These are phyloP conservation scores for Anthophora plumipes DNA, from an alignment of 2,888 invertebrate genomes.

Conservation along the genomic window DNA sequence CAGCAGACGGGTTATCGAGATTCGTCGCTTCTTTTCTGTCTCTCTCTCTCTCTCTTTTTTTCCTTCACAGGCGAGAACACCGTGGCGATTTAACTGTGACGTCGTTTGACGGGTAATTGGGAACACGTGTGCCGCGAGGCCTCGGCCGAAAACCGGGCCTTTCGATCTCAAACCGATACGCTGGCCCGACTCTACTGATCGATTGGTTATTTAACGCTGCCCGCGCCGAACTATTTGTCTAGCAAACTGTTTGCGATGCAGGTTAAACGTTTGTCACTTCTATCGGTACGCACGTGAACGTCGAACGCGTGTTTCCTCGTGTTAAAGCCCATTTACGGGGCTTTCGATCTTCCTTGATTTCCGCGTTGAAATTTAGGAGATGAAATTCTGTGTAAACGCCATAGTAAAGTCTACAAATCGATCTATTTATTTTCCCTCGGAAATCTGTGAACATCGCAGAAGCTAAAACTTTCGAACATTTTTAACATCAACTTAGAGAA, in stretches of 20 bases:
- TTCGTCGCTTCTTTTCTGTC: conserved; percentile 1
- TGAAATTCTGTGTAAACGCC: no score
- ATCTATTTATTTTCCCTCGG: no score
- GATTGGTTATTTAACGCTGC: conserved; percentile 57
- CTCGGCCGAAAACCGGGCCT: neutral
- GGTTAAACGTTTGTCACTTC: conserved; percentile 48
- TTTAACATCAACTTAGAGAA: no score
- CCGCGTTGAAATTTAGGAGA: no score
- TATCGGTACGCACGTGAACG: neutral
- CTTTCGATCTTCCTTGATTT: neutral
- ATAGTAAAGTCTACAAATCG: no score
- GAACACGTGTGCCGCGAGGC: conserved; percentile 23
- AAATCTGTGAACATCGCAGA: no score
- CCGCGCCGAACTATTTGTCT: conserved; percentile 48
- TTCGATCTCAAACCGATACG: neutral
- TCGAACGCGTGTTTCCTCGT: neutral
- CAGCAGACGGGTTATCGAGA: conserved; percentile 22
- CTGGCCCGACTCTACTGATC: conserved; percentile 26
- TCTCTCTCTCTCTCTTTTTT: neutral
- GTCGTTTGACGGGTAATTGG: conserved; percentile 49
- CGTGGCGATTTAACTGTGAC: conserved; percentile 37
- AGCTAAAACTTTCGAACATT: no score
- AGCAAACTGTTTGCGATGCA: conserved; percentile 51
- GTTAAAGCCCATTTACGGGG: neutral
- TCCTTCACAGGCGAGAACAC: neutral